Evolutionary conservation across 2,113 vertebrate genomes (phyloP).

Genomic region (Pitta sordida): DNA sequence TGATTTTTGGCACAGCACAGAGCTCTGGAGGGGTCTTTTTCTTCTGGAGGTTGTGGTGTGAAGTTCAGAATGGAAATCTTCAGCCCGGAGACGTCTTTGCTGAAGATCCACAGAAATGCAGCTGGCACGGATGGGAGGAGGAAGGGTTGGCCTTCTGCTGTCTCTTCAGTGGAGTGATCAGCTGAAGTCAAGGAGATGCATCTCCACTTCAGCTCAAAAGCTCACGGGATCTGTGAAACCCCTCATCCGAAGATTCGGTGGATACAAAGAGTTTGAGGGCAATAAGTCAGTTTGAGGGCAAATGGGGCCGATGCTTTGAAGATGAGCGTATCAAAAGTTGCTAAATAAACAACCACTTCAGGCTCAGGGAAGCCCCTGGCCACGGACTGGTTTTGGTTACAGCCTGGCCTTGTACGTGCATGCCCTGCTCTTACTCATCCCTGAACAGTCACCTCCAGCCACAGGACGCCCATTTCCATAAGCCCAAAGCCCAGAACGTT

Average conservation of each 20-base stretch:
- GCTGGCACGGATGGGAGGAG: neutral
- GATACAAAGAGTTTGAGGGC: neutral
- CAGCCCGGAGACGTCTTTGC: neutral
- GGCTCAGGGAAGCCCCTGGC: neutral
- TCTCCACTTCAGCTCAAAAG: neutral
- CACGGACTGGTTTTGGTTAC: neutral
- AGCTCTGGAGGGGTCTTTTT: neutral
- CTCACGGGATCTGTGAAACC: neutral
- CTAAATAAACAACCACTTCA: neutral
- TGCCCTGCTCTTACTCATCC: neutral
- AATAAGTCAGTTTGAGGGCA: neutral
- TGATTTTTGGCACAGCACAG: neutral
- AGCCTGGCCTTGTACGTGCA: rapidly evolving
- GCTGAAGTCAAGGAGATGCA: neutral
- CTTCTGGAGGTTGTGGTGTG: neutral
- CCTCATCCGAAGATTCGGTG: rapidly evolving
- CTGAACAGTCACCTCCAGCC: neutral
- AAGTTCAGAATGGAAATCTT: neutral
- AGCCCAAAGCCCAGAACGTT: neutral
- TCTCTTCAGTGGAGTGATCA: neutral
- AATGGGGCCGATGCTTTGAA: neutral
- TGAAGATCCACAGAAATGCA: neutral
- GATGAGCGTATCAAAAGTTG: rapidly evolving
- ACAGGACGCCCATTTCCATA: neutral
- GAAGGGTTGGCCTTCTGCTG: neutral